Conservation (phyloP, 2,113 vertebrate genomes). For the Ailurus styani region DNA sequence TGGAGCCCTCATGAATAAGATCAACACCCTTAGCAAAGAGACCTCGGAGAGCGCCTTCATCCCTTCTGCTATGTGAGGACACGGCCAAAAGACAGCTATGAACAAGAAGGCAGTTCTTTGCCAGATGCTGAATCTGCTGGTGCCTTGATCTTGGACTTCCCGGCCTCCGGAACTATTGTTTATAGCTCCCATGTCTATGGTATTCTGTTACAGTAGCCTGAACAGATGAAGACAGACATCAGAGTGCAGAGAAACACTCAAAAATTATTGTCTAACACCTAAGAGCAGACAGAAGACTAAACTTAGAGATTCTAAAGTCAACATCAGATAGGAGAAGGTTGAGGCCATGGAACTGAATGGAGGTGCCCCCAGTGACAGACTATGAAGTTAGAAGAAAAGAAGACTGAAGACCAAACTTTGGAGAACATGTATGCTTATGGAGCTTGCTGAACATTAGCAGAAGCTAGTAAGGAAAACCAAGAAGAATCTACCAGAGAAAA, state of each 20-base stretch:
- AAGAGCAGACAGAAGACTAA: neutral
- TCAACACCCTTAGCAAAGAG: neutral
- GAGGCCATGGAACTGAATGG: neutral
- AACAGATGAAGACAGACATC: neutral
- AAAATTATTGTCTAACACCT: neutral
- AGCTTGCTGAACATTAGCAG: neutral
- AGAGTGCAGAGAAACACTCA: neutral
- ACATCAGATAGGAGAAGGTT: neutral
- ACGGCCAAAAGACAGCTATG: neutral
- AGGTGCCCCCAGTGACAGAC: neutral
- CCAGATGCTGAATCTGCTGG: neutral
- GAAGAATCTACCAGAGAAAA: neutral
- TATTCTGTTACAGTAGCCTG: neutral
- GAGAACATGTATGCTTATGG: neutral
- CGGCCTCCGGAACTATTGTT: neutral
- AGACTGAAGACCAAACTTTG: neutral
- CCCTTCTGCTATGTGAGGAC: neutral
- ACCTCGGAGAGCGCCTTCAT: neutral
- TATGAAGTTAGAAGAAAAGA: neutral
- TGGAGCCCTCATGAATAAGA: neutral
- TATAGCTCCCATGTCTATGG: no score
- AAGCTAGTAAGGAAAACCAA: neutral
- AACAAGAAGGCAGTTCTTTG: neutral
- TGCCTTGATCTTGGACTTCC: neutral
- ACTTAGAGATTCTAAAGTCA: neutral